These are phyloP conservation scores for Umimayanthus kanabou DNA, from an alignment of 92 coral and sea anemone genomes.

Conservation along the genomic window DNA sequence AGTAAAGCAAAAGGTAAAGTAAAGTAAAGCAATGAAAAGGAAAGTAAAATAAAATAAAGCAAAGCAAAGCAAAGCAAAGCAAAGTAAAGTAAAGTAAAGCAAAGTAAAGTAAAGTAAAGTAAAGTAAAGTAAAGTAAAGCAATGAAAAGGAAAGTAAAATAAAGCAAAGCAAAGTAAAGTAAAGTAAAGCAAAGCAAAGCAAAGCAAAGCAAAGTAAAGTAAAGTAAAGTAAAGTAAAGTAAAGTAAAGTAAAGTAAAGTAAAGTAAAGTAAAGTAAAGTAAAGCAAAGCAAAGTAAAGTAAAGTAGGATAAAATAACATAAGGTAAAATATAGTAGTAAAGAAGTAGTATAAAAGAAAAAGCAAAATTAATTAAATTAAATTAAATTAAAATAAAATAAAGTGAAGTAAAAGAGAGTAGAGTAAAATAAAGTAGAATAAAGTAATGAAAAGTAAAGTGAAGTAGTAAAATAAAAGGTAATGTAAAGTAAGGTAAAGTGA, in stretches of 20 bases:
- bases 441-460: too few species aligned
- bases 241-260: slow-evolving; percentile 24
- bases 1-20: slow-evolving; percentile 35
- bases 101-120: slow-evolving; percentile 34
- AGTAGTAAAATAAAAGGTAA: too few species aligned
- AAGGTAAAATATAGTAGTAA: too few species aligned
- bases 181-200: not conserved
- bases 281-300: too few species aligned
- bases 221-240: slow-evolving; percentile 13
- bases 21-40: slow-evolving; percentile 31
- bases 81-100: not conserved
- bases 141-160: too few species aligned
- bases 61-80: not conserved
- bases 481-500: too few species aligned
- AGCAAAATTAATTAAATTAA: too few species aligned
- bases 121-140: slow-evolving; percentile 39
- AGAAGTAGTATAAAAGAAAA: too few species aligned
- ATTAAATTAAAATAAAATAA: too few species aligned
- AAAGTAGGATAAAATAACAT: too few species aligned
- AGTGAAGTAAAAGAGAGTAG: too few species aligned
- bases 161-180: slow-evolving; percentile 32
- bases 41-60: slow-evolving; percentile 29
- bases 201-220: slow-evolving; percentile 37
- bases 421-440: too few species aligned
- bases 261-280: slow-evolving; percentile 33